Evolutionary conservation across 1,140 invertebrate species (phyloP).

Genomic region (Caenorhabditis tropicalis): DNA sequence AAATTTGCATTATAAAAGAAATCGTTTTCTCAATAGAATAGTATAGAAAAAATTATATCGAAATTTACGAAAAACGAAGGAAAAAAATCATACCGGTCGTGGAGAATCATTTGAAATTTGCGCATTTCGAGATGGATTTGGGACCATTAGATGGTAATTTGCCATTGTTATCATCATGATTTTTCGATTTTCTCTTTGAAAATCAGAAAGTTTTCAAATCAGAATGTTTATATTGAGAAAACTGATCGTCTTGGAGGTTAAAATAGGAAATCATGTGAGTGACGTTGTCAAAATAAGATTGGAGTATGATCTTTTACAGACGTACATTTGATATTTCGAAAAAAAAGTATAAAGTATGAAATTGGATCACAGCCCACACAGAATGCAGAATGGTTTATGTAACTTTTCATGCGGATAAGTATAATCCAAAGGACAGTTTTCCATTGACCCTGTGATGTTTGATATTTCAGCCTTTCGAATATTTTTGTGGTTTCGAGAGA

Average conservation of each 20-base stretch:
- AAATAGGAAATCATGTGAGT: background rate
- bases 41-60: background rate
- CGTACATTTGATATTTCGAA: background rate
- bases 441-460: background rate
- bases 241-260: background rate
- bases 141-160: constrained; percentile 31
- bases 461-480: background rate
- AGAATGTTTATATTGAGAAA: background rate
- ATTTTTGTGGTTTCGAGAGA: background rate
- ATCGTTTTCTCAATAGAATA: background rate
- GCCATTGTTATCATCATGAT: constrained; percentile 27
- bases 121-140: background rate
- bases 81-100: constrained; percentile 10
- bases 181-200: background rate
- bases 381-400: too few relatives aligned
- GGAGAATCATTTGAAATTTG: background rate
- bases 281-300: background rate
- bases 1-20: background rate
- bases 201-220: background rate
- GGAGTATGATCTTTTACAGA: constrained; percentile 5
- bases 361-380: too few relatives aligned
- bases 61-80: background rate
- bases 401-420: background rate
- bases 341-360: background rate
- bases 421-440: background rate